Evolutionary conservation across 2,888 invertebrate genomes (phyloP).

Genomic region (Andrena praecox): DNA sequence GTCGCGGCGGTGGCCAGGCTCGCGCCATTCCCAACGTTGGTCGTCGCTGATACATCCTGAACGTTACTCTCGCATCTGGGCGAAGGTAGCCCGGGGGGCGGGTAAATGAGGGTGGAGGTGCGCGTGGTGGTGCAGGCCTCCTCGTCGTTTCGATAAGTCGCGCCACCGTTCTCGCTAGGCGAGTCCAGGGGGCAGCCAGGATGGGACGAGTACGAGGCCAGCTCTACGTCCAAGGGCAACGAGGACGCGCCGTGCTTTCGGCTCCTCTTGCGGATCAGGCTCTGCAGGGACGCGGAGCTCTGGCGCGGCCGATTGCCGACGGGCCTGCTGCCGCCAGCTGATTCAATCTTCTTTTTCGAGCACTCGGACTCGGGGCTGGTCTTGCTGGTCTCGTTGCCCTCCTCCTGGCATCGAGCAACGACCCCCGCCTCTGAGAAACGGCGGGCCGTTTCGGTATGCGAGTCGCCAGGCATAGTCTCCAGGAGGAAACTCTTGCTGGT

Average conservation of each 20-base stretch:
- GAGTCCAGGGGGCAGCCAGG: conserved; percentile 37
- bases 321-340: conserved; percentile 45
- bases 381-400: conserved; percentile 55
- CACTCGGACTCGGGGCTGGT: conserved; percentile 51
- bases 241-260: conserved; percentile 60
- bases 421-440: conserved; percentile 51
- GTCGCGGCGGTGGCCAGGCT: conserved; percentile 27
- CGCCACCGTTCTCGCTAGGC: conserved; percentile 35
- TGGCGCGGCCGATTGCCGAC: conserved; percentile 50
- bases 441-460: conserved; percentile 42
- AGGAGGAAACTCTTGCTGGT: conserved; percentile 50
- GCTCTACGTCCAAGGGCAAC: conserved; percentile 62
- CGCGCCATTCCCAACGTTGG: conserved; percentile 33
- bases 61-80: conserved; percentile 54
- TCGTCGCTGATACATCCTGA: conserved; percentile 57
- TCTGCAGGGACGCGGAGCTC: conserved; percentile 65
- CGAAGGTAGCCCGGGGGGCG: conserved; percentile 50
- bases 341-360: conserved; percentile 52
- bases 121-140: conserved; percentile 60
- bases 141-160: conserved; percentile 59
- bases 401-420: conserved; percentile 55
- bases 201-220: conserved; percentile 51
- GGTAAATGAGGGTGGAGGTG: conserved; percentile 67
- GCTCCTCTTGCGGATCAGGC: conserved; percentile 55
- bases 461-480: conserved; percentile 58